phyloP scores from a whole-genome alignment of 2,888 invertebrate species.

The Entomobrya multifasciata region DNA sequence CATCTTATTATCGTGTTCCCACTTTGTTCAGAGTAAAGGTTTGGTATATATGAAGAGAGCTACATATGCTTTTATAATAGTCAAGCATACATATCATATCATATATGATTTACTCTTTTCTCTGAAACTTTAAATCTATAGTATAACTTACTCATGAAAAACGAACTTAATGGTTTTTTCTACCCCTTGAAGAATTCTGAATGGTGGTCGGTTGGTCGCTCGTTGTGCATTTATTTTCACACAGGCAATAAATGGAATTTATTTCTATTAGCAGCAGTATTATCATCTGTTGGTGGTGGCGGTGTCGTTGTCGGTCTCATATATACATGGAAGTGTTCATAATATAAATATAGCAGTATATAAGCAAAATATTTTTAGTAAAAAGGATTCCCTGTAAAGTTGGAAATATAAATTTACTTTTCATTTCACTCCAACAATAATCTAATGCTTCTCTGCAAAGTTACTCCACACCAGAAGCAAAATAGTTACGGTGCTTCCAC shows the following conservation, averaged over 20 bases:
- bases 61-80: not conserved
- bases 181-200: constrained; percentile 38
- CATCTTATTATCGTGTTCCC: constrained; percentile 48
- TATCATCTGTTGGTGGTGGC: constrained; percentile 47
- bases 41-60: not conserved
- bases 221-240: constrained; percentile 64
- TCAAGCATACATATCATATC: not conserved
- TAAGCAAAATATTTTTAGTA: not conserved
- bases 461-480: too few species aligned
- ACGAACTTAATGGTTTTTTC: constrained; percentile 44
- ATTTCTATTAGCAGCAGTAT: constrained; percentile 66
- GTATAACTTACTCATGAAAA: constrained; percentile 23
- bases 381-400: not conserved
- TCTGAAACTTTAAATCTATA: constrained; percentile 36
- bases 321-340: not conserved
- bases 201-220: constrained; percentile 58
- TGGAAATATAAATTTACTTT: not conserved
- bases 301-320: not conserved
- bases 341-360: not conserved
- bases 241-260: constrained; percentile 68
- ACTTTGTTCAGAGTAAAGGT: constrained; percentile 19
- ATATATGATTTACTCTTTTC: constrained; percentile 6
- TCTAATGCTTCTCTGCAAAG: too few species aligned
- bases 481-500: not conserved
- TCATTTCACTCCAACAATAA: not conserved